Base-by-base conservation (phyloP, 2,797 vertebrate species). In the Scarus forsteni region DNA sequence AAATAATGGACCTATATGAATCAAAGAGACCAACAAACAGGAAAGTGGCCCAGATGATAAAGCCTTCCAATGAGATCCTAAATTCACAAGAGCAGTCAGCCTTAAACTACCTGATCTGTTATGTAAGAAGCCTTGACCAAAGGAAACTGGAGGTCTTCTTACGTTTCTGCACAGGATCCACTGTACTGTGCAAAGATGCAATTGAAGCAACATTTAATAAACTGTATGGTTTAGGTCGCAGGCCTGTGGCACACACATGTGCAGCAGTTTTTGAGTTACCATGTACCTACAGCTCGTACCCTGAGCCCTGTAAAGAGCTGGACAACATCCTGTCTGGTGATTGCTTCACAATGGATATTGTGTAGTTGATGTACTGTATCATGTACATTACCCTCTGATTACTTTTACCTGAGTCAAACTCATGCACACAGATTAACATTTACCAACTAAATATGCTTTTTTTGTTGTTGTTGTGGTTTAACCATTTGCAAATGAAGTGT, bases 241-340 rank as follows among this genome's bases (percentile, higher is more conserved):
- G 84, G 36, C 80, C 78, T 57, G 66, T 79, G 2, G 78, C 59
- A 57, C 66, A 74, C 66, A 79, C 49, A 63, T 77, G 70, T 66
- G 58, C 67, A 73, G 72, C 66, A 70, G 67, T 75, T 61, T 44
- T 80, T 73, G 55, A 83, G n/a, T 70, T 85, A 53, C 51, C 54
- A 38, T 85, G 46, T 42, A 62, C 68, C 10, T 81, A 45, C 14
- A 45, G 45, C 15, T 46, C 43, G 10, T 44, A 44, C 43, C 43
- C 43, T 44, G 43, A 44, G 43, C 10, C 15, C 10, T 11, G 10
- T 43, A 12, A 11, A 43, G 42, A 43, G 42, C 42, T 43, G 10
- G 43, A 44, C 13, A 14, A 7, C 14, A 15, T 44, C 43, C 43
- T 44, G 14, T n/a, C 45, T 46, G 45, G 45, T 5, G 45, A 16